phyloP scores from a whole-genome alignment of 2,888 invertebrate species.

The Scaptomyza parva region DNA sequence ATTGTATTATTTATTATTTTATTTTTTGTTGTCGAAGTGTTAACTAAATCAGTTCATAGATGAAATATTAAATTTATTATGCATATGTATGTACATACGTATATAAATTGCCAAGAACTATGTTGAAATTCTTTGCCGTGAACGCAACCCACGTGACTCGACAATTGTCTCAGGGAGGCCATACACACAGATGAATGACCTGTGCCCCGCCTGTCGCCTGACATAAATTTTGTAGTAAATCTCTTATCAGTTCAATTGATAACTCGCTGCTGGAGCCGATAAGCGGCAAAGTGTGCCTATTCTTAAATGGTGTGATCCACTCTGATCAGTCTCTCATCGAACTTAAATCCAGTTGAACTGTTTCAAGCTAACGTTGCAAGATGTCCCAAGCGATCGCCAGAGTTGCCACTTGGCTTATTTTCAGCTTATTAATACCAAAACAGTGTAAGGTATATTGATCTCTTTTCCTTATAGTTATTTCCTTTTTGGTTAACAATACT shows the following conservation, averaged over 20 bases:
- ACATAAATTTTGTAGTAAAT: conserved; percentile 40
- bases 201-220: conserved; percentile 20
- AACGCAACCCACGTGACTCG: conserved; percentile 43
- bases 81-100: too few species aligned
- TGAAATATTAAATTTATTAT: too few species aligned
- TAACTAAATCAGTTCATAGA: background rate
- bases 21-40: background rate
- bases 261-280: conserved; percentile 24
- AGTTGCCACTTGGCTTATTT: conserved; percentile 32
- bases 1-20: background rate
- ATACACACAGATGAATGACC: conserved; percentile 10
- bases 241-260: conserved; percentile 38
- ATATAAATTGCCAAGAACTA: conserved; percentile 14
- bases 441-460: conserved; percentile 39
- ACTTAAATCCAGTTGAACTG: conserved; percentile 43
- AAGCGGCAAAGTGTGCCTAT: conserved; percentile 19
- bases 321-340: conserved; percentile 9
- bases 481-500: background rate
- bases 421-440: conserved; percentile 24
- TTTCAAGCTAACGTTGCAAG: conserved; percentile 37
- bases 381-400: conserved; percentile 35
- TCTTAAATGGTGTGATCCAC: conserved; percentile 26
- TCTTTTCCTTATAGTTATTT: background rate
- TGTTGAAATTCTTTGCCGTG: background rate
- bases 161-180: conserved; percentile 13